These are phyloP conservation scores for Seriola rivoliana DNA, from an alignment of 2,113 vertebrate genomes.

Conservation along the genomic window DNA sequence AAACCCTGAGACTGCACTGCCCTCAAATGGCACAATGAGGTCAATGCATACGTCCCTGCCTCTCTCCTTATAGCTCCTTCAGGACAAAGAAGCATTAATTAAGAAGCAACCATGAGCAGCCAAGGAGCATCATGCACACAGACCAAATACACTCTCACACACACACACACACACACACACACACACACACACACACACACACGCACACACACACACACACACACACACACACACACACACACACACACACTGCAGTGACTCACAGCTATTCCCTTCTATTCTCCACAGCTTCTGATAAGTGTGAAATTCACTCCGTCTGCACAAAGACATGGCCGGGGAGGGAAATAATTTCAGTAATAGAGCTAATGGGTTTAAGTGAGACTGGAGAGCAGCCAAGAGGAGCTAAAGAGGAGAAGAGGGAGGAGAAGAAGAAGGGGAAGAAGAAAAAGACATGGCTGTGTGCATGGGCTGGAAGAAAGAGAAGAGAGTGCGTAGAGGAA, in stretches of 20 bases:
- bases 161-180: conserved; percentile 36
- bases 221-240: conserved; percentile 62
- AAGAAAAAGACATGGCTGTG: conserved; percentile 72
- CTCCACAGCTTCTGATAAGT: conserved; percentile 86
- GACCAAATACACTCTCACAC: conserved; percentile 48
- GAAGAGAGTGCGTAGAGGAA: conserved; percentile 45
- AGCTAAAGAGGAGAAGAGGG: conserved; percentile 77
- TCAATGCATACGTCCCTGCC: conserved; percentile 72
- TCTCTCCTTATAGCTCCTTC: conserved; percentile 70
- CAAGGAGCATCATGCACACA: conserved; percentile 76
- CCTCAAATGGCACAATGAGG: conserved; percentile 87
- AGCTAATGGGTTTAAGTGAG: conserved; percentile 89
- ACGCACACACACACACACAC: conserved; percentile 61
- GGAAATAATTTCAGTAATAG: conserved; percentile 91
- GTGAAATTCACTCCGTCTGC: conserved; percentile 88
- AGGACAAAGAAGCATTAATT: conserved; percentile 85
- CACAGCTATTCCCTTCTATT: conserved; percentile 69
- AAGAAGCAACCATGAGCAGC: conserved; percentile 85
- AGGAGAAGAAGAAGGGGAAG: conserved; percentile 39
- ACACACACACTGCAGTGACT: conserved; percentile 59
- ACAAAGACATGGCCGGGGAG: conserved; percentile 85
- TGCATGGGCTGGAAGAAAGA: conserved; percentile 75
- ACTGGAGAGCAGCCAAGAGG: conserved; percentile 87
- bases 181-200: conserved; percentile 59
- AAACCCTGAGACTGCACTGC: conserved; percentile 89